A percentile compares a stretch with the other conserved stretches of the same genome.
Conservation (phyloP, 64 coral and sea anemone genomes). For the Hydrozoanthus tunicans region DNA sequence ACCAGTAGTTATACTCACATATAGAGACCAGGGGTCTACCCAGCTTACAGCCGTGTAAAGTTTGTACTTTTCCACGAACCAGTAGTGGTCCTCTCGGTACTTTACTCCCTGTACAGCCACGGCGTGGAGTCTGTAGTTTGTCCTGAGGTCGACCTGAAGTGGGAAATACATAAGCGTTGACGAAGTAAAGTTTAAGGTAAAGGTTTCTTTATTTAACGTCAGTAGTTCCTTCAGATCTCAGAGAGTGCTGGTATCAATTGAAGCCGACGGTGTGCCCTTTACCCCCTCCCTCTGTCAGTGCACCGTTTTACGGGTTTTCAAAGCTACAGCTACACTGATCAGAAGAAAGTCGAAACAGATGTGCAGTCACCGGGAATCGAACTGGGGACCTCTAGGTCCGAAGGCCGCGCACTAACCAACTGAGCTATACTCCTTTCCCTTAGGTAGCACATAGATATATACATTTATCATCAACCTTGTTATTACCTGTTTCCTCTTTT, state of each 20-base stretch:
- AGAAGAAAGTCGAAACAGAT: too few relatives aligned
- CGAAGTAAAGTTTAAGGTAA: not conserved
- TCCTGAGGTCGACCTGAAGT: constrained; percentile 37
- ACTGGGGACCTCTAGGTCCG: too few relatives aligned
- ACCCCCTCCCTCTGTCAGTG: too few relatives aligned
- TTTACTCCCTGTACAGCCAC: constrained; percentile 22
- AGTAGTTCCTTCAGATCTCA: not conserved
- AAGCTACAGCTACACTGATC: too few relatives aligned
- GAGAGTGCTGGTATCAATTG: not conserved
- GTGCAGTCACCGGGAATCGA: too few relatives aligned
- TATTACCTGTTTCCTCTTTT: too few relatives aligned
- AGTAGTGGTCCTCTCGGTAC: not conserved
- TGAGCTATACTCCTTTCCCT: too few relatives aligned
- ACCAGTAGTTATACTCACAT: not conserved
- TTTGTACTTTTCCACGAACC: not conserved
- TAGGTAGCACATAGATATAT: too few relatives aligned
- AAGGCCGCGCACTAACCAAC: too few relatives aligned
- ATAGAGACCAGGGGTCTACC: constrained; percentile 3
- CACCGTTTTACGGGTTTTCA: too few relatives aligned
- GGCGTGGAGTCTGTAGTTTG: not conserved
- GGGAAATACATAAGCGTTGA: not conserved
- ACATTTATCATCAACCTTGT: too few relatives aligned
- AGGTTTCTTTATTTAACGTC: not conserved
- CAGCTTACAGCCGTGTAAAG: not conserved
- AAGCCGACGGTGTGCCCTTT: too few relatives aligned